These are phyloP conservation scores for Apodemus speciosus DNA, from an alignment of 2,113 vertebrate species.

Conservation along the genomic window DNA sequence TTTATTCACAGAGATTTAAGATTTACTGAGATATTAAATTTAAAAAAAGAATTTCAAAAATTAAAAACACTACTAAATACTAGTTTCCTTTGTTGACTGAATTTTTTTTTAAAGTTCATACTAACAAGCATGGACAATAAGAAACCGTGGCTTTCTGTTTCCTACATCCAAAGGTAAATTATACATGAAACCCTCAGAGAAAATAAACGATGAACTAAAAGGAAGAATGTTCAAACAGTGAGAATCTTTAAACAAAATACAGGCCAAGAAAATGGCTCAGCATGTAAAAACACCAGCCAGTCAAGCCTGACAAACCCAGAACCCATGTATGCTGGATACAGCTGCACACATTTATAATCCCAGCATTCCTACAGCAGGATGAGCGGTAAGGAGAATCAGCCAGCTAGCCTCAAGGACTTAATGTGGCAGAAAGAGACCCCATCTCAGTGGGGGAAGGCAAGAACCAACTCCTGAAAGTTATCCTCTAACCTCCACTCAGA, in stretches of 20 bases:
- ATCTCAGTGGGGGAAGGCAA: background rate
- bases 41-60: constrained; percentile 8
- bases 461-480: background rate
- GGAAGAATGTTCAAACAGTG: background rate
- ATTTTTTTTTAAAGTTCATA: background rate
- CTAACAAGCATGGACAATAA: background rate
- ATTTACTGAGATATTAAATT: background rate
- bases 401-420: background rate
- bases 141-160: background rate
- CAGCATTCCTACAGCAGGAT: background rate
- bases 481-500: background rate
- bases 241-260: background rate
- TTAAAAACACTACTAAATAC: constrained; percentile 5
- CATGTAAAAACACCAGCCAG: background rate
- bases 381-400: background rate
- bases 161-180: background rate
- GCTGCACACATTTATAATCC: background rate
- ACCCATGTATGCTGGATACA: background rate
- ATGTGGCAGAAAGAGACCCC: background rate
- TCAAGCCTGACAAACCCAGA: background rate
- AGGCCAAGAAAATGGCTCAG: background rate
- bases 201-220: background rate
- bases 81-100: background rate
- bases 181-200: background rate
- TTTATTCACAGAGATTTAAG: background rate